Conservation (phyloP, 30 jellyfish, hydroid and myxozoan species). For the Rhopilema esculentum region DNA sequence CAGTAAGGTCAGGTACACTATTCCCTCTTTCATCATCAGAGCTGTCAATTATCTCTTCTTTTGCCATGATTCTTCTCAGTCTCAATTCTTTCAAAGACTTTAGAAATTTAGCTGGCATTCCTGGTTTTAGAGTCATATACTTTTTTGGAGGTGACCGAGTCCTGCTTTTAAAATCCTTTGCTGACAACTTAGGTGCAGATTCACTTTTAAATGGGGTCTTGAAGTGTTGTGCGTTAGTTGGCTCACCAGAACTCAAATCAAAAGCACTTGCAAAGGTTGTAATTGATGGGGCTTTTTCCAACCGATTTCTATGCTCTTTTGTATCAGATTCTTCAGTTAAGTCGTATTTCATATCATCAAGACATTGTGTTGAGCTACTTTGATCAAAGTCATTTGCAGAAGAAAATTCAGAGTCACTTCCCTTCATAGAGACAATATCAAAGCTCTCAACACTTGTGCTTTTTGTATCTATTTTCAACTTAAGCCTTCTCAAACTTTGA, state of each 20-base stretch:
- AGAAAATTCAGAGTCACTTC: slow-evolving; percentile 63
- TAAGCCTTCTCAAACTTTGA: neutral
- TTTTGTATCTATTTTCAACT: neutral
- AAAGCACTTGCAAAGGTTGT: slow-evolving; percentile 82
- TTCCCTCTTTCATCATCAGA: slow-evolving; percentile 31
- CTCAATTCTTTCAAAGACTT: slow-evolving; percentile 32
- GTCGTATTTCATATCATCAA: slow-evolving; percentile 10
- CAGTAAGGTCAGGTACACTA: neutral
- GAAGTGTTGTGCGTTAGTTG: slow-evolving; percentile 7
- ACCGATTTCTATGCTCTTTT: neutral
- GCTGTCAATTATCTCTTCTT: slow-evolving; percentile 1
- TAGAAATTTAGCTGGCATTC: slow-evolving; percentile 11
- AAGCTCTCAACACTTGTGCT: slow-evolving; percentile 23
- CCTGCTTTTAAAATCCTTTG: neutral
- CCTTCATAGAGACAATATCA: slow-evolving; percentile 71
- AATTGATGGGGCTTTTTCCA: slow-evolving; percentile 66
- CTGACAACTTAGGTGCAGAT: neutral
- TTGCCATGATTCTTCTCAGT: slow-evolving; percentile 5
- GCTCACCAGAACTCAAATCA: slow-evolving; percentile 65
- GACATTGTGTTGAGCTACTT: slow-evolving; percentile 11
- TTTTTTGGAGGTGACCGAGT: neutral
- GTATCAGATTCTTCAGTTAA: neutral
- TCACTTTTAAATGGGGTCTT: neutral
- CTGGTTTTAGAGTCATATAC: neutral
- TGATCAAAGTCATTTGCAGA: slow-evolving; percentile 45